phyloP scores from a whole-genome alignment of 2,797 vertebrate genomes.

The Micromesistius poutassou region DNA sequence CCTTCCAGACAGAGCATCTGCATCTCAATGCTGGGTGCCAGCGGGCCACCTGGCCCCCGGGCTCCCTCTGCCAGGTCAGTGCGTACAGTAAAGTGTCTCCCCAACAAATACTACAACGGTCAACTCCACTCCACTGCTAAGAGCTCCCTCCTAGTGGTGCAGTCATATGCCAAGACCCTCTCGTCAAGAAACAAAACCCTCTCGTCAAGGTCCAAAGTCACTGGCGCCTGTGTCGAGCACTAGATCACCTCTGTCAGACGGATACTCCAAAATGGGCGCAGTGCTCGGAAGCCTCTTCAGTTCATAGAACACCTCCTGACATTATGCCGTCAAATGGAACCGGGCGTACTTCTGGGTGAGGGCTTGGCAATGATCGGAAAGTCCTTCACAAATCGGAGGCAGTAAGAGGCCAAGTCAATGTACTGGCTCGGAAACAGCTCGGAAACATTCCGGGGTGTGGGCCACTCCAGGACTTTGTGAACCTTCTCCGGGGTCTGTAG shows the following conservation, averaged over 20 bases:
- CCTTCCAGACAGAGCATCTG: not conserved
- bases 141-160: constrained; percentile 1
- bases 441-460: not conserved
- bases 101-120: not conserved
- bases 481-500: not conserved
- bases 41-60: not conserved
- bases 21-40: not conserved
- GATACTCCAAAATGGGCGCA: not conserved
- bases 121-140: constrained; percentile 1
- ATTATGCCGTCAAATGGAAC: constrained; percentile 21
- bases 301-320: constrained; percentile 6
- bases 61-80: not conserved
- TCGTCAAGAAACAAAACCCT: too few relatives aligned
- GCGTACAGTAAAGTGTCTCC: not conserved
- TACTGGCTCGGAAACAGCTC: not conserved
- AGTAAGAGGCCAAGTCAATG: not conserved
- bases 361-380: constrained; percentile 20
- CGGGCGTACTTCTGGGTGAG: constrained; percentile 20
- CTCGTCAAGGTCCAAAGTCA: not conserved
- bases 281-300: not conserved
- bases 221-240: not conserved
- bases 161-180: not conserved
- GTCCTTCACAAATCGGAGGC: not conserved
- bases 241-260: not conserved
- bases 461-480: not conserved